Evolutionary conservation across 2,888 invertebrate species (phyloP).

Genomic region (Plagodis pulveraria): DNA sequence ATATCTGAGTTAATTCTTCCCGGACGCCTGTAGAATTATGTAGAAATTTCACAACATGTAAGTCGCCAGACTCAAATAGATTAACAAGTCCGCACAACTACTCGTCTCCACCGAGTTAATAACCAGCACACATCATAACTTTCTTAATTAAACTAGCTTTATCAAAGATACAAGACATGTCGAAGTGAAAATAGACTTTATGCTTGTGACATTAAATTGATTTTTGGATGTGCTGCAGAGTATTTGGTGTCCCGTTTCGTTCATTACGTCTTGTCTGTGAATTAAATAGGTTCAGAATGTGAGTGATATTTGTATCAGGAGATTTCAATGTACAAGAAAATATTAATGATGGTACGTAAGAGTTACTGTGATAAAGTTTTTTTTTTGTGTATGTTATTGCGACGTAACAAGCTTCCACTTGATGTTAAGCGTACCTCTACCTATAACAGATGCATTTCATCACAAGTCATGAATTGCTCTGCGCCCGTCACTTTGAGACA

Average conservation of each 20-base stretch:
- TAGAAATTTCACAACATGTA: slow-evolving; percentile 5
- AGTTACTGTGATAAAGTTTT: too few relatives aligned
- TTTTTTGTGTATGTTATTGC: too few relatives aligned
- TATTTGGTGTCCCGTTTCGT: slow-evolving; percentile 43
- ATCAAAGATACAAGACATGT: slow-evolving; percentile 29
- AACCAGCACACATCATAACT: slow-evolving; percentile 46
- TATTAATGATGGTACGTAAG: too few relatives aligned
- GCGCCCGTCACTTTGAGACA: too few relatives aligned
- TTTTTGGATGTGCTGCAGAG: slow-evolving; percentile 34
- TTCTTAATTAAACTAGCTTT: slow-evolving; percentile 44
- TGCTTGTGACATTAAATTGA: slow-evolving; percentile 24
- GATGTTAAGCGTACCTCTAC: too few relatives aligned
- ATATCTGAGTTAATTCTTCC: background rate
- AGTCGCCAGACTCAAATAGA: slow-evolving; percentile 26
- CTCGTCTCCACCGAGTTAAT: slow-evolving; percentile 32
- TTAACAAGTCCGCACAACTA: slow-evolving; percentile 30
- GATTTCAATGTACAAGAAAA: too few relatives aligned
- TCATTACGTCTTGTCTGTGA: slow-evolving; percentile 33
- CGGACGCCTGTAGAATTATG: slow-evolving; percentile 3
- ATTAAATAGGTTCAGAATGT: slow-evolving; percentile 16
- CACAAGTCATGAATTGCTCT: too few relatives aligned
- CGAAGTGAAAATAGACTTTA: slow-evolving; percentile 37
- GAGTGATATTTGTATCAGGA: too few relatives aligned
- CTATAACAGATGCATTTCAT: too few relatives aligned
- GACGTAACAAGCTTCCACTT: too few relatives aligned